Conservation (phyloP, 2,113 vertebrate genomes). For the Lasiurus cinereus region DNA sequence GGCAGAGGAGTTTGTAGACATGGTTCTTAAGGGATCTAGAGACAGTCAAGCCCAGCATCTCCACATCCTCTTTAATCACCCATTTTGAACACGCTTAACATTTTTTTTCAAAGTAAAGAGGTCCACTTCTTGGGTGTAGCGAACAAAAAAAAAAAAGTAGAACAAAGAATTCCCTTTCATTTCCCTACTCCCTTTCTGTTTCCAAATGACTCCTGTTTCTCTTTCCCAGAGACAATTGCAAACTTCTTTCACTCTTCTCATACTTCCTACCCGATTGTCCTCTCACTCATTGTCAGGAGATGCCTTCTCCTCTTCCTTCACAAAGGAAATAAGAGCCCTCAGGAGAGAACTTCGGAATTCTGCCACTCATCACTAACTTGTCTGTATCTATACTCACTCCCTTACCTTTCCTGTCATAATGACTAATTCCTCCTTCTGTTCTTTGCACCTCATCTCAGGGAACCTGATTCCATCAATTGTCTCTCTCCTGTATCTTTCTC, state of each 20-base stretch:
- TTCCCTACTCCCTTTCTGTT: background rate
- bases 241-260: background rate
- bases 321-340: background rate
- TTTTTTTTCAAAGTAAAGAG: background rate
- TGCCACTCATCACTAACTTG: background rate
- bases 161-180: background rate
- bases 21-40: background rate
- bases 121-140: background rate
- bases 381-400: background rate
- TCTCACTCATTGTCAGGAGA: background rate
- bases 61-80: background rate
- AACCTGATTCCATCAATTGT: background rate
- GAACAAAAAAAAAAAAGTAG: slow-evolving; percentile 3
- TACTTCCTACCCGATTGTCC: background rate
- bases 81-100: background rate
- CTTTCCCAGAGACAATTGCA: background rate
- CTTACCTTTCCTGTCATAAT: background rate
- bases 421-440: background rate
- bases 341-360: background rate
- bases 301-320: background rate
- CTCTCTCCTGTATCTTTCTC: background rate
- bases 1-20: background rate
- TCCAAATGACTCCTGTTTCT: slow-evolving; percentile 41
- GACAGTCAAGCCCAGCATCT: background rate
- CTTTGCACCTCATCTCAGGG: background rate